Evolutionary conservation across 2,888 invertebrate species (phyloP).

Genomic region (Acanthoscelides obtectus): DNA sequence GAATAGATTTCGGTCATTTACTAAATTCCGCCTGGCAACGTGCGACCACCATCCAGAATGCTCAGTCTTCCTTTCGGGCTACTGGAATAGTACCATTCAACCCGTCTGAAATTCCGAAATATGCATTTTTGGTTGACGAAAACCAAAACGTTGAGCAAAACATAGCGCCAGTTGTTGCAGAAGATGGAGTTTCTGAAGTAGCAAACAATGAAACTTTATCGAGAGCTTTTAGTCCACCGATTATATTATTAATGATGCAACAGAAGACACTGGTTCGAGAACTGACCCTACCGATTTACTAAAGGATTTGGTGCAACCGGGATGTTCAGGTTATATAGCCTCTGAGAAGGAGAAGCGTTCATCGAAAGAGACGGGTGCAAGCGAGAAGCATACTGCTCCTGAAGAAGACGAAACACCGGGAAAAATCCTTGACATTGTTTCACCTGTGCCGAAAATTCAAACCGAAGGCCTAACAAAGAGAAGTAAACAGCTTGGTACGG

Average conservation of each 20-base stretch:
- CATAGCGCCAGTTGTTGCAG: neutral
- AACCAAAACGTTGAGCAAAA: neutral
- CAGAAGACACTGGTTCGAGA: neutral
- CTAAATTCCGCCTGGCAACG: slow-evolving; percentile 6
- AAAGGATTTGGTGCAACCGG: too few relatives aligned
- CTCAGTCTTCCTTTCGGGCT: slow-evolving; percentile 4
- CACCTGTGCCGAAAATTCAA: too few relatives aligned
- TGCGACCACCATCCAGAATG: slow-evolving; percentile 7
- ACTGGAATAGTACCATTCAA: slow-evolving; percentile 4
- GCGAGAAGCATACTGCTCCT: too few relatives aligned
- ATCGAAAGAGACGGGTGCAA: neutral
- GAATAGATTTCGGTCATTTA: slow-evolving; percentile 10
- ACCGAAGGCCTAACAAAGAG: too few relatives aligned
- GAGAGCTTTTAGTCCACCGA: neutral
- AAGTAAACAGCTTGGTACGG: neutral
- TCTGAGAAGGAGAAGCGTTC: neutral
- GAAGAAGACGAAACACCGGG: too few relatives aligned
- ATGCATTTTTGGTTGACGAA: neutral
- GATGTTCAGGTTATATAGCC: too few relatives aligned
- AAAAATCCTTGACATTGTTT: too few relatives aligned
- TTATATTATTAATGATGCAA: too few relatives aligned
- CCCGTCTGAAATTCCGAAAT: neutral
- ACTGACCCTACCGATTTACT: neutral
- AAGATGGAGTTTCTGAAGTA: neutral
- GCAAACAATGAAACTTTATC: neutral